These are phyloP conservation scores for Sinocyclocheilus rhinocerous DNA, from an alignment of 2,113 vertebrate genomes.

Conservation along the genomic window DNA sequence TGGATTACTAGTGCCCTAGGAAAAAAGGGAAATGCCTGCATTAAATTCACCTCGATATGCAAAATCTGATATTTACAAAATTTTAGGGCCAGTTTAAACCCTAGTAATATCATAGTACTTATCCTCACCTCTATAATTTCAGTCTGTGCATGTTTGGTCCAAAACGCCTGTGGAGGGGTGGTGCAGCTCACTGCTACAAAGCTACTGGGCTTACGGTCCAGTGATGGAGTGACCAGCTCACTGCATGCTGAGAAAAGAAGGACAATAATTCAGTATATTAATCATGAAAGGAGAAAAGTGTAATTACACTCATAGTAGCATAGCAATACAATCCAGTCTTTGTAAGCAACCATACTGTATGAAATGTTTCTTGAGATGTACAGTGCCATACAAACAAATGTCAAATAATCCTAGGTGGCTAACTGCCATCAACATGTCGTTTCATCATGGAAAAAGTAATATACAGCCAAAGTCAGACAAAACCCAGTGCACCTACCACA, in stretches of 20 bases:
- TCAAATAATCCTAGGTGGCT: not conserved
- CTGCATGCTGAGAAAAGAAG: slow-evolving; percentile 84
- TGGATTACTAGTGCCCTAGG: slow-evolving; percentile 94
- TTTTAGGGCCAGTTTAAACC: not conserved
- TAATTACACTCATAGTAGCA: not conserved
- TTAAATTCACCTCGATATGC: not conserved
- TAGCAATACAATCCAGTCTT: not conserved
- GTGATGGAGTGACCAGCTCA: slow-evolving; percentile 89
- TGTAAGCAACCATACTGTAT: not conserved
- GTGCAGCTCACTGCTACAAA: slow-evolving; percentile 98
- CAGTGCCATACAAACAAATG: not conserved
- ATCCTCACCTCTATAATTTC: slow-evolving; percentile 94
- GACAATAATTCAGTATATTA: not conserved
- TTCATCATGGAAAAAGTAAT: not conserved
- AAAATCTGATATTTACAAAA: not conserved
- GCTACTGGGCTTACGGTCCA: slow-evolving; percentile 96
- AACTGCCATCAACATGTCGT: not conserved
- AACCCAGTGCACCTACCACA: not conserved
- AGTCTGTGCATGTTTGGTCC: slow-evolving; percentile 98
- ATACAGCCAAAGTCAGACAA: not conserved
- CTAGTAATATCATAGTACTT: not conserved
- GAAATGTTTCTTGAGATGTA: not conserved
- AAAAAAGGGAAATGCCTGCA: not conserved
- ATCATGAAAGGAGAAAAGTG: not conserved
- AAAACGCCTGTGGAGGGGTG: slow-evolving; percentile 98